phyloP scores from a whole-genome alignment of 64 coral and sea anemone genomes.

The Acropora tenuis region DNA sequence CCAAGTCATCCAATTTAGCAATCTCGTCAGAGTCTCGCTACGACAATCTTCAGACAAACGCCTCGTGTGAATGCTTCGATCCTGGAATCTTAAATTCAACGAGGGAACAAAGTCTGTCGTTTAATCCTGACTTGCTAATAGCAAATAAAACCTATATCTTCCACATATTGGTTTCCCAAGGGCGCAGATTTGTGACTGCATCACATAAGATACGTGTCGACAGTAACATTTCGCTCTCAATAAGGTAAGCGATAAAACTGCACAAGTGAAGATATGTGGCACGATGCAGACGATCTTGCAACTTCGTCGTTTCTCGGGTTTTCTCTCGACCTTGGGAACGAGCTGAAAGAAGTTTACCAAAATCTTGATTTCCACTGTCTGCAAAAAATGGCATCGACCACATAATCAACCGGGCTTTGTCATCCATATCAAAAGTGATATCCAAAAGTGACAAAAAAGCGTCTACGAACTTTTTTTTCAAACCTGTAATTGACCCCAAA shows the following conservation, averaged over 20 bases:
- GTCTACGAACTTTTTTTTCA: neutral
- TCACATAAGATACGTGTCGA: conserved; percentile 59
- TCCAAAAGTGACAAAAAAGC: no score
- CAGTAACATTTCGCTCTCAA: conserved; percentile 69
- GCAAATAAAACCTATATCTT: conserved; percentile 60
- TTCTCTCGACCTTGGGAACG: no score
- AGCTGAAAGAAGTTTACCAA: no score
- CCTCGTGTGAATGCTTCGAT: conserved; percentile 64
- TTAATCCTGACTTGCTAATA: conserved; percentile 47
- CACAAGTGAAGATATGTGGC: no score
- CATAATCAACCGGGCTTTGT: no score
- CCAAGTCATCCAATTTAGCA: neutral
- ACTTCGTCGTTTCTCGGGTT: no score
- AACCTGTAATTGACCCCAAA: neutral
- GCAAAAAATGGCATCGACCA: no score
- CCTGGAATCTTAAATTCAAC: conserved; percentile 44
- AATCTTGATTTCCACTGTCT: no score
- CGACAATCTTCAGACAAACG: conserved; percentile 24
- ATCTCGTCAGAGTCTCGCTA: neutral
- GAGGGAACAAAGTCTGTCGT: neutral
- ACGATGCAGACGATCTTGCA: no score
- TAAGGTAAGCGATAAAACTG: conserved; percentile 55
- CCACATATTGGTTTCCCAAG: conserved; percentile 48
- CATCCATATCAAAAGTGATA: no score
- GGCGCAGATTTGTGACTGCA: conserved; percentile 15